A percentile compares a stretch with the other conserved stretches of the same genome.
Evolutionary conservation across 2,797 vertebrate genomes (phyloP).

Genomic region (Ficedula albicollis): DNA sequence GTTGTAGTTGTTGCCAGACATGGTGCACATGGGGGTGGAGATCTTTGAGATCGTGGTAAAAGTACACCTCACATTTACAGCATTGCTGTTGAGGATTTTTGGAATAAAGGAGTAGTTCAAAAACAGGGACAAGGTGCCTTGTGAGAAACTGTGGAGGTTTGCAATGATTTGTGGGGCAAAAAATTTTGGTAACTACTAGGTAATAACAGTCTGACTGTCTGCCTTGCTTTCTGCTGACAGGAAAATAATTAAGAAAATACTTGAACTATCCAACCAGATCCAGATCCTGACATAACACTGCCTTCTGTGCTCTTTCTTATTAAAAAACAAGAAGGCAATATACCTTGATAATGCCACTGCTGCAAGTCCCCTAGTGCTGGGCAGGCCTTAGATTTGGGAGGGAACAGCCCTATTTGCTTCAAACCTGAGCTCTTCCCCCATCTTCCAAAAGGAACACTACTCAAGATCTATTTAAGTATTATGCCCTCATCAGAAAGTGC

Average conservation of each 20-base stretch:
- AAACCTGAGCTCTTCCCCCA: not conserved
- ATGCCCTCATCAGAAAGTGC: conserved; percentile 31
- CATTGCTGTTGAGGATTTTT: not conserved
- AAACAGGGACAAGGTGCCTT: fast-evolving
- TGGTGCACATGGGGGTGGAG: not conserved
- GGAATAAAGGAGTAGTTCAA: not conserved
- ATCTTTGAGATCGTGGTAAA: not conserved
- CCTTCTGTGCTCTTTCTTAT: not conserved
- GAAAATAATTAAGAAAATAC: not conserved
- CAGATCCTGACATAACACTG: not conserved
- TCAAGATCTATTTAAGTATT: conserved; percentile 22
- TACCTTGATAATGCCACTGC: not conserved
- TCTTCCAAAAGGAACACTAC: not conserved
- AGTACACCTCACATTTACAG: not conserved
- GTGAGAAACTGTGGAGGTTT: not conserved
- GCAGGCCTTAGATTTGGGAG: not conserved
- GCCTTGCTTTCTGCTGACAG: not conserved
- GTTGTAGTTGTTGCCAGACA: not conserved
- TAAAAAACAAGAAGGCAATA: not conserved
- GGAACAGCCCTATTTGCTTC: not conserved
- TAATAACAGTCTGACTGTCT: not conserved
- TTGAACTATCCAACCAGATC: not conserved
- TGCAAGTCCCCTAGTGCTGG: not conserved
- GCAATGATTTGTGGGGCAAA: not conserved
- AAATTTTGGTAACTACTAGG: not conserved